Base-by-base conservation (phyloP, 2,888 invertebrate species). In the Thecocarcelia acutangulata region DNA sequence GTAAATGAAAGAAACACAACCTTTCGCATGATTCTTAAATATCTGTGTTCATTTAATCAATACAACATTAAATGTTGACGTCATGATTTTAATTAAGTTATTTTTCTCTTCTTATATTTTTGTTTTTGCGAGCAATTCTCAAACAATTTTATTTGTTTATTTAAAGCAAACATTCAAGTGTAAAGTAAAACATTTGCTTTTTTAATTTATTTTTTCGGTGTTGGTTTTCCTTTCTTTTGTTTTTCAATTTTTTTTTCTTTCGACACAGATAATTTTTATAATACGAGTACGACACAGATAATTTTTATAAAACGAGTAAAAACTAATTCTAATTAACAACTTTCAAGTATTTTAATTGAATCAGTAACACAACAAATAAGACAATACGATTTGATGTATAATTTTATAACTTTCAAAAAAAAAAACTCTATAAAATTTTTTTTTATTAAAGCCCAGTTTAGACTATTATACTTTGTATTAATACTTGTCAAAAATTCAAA, bases 101-200 rank as follows among this genome's bases (percentile, higher is more conserved):
- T 21, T 50, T 19, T 24, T 52, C 37, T 37, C 21, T 50, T 1
- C 0, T 24, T 24, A 2, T 21, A 0, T 40, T 42, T 33, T 33
- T 33, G 40, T 21, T 66, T 52, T 50, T 40, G 66, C 66, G 40
- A 52, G 21, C 24, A 21, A 50, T 37, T 24, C 5, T 40, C 21
- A 40, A 61, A 48, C 15, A 33, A 8, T 48, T 33, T 33, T 50
- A 37, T 50, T 37, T 69, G 33, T 17, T 58, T 48, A 33, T 70
- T 48, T 24, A 40, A 42, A 61, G 37, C 61, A 72, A 24, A 52
- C 37, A 70, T 19, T 72, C 50, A 44, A 28, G 52, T 61, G 61
- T 54, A 54, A 63, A 73, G 13, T 17, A 17, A 52, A 50, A 52
- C 33, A 73, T 54, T 54, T 44, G 50, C 24, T 40, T 68, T 1